Conservation (phyloP, 2,797 vertebrate species). For the Novumbra hubbsi region DNA sequence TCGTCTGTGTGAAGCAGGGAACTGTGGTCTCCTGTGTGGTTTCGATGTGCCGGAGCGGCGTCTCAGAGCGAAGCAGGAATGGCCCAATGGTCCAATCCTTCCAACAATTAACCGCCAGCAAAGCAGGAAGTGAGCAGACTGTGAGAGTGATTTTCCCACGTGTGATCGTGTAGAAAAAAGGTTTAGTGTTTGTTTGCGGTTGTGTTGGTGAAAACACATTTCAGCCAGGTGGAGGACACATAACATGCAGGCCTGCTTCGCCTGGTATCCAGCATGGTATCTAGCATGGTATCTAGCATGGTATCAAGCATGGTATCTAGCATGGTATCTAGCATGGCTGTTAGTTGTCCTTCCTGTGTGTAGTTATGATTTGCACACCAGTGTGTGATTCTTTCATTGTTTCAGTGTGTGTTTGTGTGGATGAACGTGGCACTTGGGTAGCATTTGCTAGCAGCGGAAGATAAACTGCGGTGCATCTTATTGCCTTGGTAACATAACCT, state of each 20-base stretch:
- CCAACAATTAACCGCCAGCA: conserved; percentile 54
- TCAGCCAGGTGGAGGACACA: too few relatives aligned
- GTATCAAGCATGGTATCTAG: too few relatives aligned
- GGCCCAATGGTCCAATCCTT: conserved; percentile 44
- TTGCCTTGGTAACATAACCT: background rate
- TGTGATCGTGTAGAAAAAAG: background rate
- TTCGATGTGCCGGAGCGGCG: conserved; percentile 20
- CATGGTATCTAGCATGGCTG: too few relatives aligned
- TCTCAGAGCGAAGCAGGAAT: conserved; percentile 60
- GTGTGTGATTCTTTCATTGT: background rate
- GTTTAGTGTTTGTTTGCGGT: background rate
- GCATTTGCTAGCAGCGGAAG: background rate
- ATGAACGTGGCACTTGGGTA: background rate
- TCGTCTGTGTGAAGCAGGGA: conserved; percentile 29
- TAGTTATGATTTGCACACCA: too few relatives aligned
- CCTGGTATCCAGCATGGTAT: too few relatives aligned
- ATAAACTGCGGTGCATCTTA: background rate
- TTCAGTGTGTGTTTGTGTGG: background rate
- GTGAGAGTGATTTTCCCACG: conserved; percentile 25
- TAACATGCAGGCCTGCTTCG: too few relatives aligned
- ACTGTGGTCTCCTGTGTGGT: conserved; percentile 24
- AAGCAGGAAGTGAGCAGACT: conserved; percentile 68
- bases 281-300: too few relatives aligned
- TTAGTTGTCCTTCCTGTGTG: background rate
- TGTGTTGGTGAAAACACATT: too few relatives aligned